phyloP scores from a whole-genome alignment of 1,140 invertebrate genomes.

The Eriosoma lanigerum region DNA sequence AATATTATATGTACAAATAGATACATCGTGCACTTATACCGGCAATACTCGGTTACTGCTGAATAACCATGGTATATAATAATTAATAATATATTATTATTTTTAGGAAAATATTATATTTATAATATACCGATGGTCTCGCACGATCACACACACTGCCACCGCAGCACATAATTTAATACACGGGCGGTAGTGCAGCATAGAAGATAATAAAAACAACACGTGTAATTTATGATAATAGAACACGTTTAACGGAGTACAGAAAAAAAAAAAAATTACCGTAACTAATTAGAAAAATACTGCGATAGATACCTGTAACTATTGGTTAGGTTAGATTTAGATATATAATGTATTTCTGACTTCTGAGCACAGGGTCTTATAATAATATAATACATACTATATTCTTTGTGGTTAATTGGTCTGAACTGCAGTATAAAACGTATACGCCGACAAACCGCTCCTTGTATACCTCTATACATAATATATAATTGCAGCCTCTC shows the following conservation, averaged over 20 bases:
- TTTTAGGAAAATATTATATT: too few relatives aligned
- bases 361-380: not conserved
- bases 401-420: constrained; percentile 27
- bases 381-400: not conserved
- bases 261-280: constrained; percentile 17
- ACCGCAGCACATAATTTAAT: not conserved
- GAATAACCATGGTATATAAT: too few relatives aligned
- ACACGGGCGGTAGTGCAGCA: not conserved
- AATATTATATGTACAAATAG: too few relatives aligned
- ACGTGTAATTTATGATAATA: constrained; percentile 45
- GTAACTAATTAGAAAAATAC: constrained; percentile 37
- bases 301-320: not conserved
- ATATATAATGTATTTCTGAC: not conserved
- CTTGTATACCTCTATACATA: constrained; percentile 2
- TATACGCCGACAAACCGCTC: constrained; percentile 1
- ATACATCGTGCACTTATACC: too few relatives aligned
- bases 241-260: constrained; percentile 4
- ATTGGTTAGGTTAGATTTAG: not conserved
- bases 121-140: not conserved
- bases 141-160: not conserved
- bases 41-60: too few relatives aligned
- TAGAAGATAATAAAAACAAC: constrained; percentile 17
- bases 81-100: too few relatives aligned
- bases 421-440: not conserved
- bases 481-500: constrained; percentile 24